Base-by-base conservation (phyloP, 2,113 vertebrate genomes). In the Galeopterus variegatus region DNA sequence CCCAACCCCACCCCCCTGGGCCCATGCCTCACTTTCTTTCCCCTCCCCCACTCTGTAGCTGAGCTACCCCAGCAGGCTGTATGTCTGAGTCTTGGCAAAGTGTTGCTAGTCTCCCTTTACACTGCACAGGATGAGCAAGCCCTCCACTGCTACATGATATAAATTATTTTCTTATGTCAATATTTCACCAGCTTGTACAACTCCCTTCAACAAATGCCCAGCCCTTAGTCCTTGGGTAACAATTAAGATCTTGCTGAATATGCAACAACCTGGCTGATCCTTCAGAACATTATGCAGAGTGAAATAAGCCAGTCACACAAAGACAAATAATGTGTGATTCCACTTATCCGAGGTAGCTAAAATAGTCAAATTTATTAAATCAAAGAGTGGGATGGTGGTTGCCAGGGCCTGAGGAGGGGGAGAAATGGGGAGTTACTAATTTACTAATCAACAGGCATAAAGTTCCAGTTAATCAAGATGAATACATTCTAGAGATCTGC, bases 401-500 rank as follows among this genome's bases (percentile, higher is more conserved):
- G 1, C 28, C 19, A 28, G 15, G 54, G 26, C 1, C 12, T 83
- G 13, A 6, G 1, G 17, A 2, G 5, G n/a, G 2, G 2, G 31
- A 7, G 3, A 84, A 19, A 77, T 26, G 3, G 3, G 8, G 10
- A 36, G 11, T 81, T 62, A 52, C 1, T 45, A 72, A 62, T 54
- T 70, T 4, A 54, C 36, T 62, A 84, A 77, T 21, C 24, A 82
- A 50, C 6, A 82, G 31, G 26, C 12, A 62, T 26, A 33, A 41
- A 41, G 24, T 89, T 83, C 64, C 79, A 89, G 21, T 36, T 54
- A 48, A 62, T 56, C 19, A 79, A 80, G 18, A 64, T 48, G 21
- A 70, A 8, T 19, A 36, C 21, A 10, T 60, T 52, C 19, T 84
- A 45, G 19, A 75, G 4, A 85, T 52, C 56, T 64, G 4, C 28